phyloP scores from a whole-genome alignment of 2,888 invertebrate species.

The Serripes groenlandicus region DNA sequence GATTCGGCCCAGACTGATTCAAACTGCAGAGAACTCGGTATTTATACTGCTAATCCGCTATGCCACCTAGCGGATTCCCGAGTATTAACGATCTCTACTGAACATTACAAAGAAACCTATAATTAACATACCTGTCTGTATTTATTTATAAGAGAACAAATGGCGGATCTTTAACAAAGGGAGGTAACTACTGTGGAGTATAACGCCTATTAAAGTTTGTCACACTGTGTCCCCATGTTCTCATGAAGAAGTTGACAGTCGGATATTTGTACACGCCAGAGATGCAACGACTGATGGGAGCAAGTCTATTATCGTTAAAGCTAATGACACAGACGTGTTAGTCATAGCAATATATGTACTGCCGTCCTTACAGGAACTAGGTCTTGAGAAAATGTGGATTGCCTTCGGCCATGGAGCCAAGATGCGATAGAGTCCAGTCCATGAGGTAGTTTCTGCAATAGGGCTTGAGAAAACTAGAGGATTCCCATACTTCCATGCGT shows the following conservation, averaged over 20 bases:
- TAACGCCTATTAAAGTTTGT: too few relatives aligned
- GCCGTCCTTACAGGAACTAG: slow-evolving; percentile 11
- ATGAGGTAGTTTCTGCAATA: slow-evolving; percentile 52
- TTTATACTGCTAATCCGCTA: too few relatives aligned
- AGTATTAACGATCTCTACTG: too few relatives aligned
- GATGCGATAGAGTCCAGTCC: slow-evolving; percentile 59
- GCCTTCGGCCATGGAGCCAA: slow-evolving; percentile 59
- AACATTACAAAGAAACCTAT: too few relatives aligned
- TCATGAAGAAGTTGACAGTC: slow-evolving; percentile 44
- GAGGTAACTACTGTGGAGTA: too few relatives aligned
- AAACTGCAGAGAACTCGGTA: too few relatives aligned
- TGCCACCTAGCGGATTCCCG: too few relatives aligned
- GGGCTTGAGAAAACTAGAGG: slow-evolving; percentile 55
- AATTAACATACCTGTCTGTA: too few relatives aligned
- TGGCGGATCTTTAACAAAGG: too few relatives aligned
- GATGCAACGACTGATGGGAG: slow-evolving; percentile 28
- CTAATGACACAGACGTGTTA: slow-evolving; percentile 45
- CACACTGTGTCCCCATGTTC: slow-evolving; percentile 10
- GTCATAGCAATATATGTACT: slow-evolving; percentile 43
- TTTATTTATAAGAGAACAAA: too few relatives aligned
- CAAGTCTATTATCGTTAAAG: slow-evolving; percentile 43
- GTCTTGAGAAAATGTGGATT: slow-evolving; percentile 58
- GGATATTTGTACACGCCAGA: slow-evolving; percentile 42
- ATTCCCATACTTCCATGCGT: slow-evolving; percentile 65
- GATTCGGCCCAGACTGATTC: too few relatives aligned